phyloP scores from a whole-genome alignment of 2,113 vertebrate species.

The Prunella fulvescens region DNA sequence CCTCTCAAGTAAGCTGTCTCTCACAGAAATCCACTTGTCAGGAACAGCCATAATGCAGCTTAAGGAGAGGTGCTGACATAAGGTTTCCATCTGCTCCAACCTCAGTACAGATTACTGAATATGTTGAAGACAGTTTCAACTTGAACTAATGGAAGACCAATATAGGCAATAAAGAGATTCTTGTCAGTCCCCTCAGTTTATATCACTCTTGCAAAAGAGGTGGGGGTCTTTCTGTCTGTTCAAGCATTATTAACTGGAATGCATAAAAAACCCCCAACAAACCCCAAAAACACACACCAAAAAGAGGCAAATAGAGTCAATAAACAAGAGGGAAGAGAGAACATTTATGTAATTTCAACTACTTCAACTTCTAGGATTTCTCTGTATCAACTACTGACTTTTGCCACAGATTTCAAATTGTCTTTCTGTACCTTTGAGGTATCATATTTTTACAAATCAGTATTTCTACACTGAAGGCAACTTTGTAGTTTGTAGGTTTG shows the following conservation, averaged over 20 bases:
- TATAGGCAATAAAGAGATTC: background rate
- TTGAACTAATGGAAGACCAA: background rate
- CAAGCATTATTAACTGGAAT: background rate
- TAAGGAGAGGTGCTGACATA: slow-evolving; percentile 25
- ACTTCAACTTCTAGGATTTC: background rate
- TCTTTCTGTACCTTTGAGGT: background rate
- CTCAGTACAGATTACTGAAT: background rate
- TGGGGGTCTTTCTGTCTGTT: background rate
- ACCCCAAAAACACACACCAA: background rate
- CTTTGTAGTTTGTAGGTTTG: background rate
- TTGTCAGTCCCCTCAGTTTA: background rate
- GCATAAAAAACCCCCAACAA: background rate
- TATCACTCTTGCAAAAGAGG: background rate
- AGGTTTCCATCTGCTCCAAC: slow-evolving; percentile 31
- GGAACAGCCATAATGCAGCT: background rate
- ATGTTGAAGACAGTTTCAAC: background rate
- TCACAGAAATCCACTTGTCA: slow-evolving; percentile 3
- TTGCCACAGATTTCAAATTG: background rate
- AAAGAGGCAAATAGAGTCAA: background rate
- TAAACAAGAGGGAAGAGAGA: background rate
- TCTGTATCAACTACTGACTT: background rate
- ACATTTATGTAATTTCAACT: background rate
- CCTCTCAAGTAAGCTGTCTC: background rate
- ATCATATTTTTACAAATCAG: background rate
- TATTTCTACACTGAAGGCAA: background rate